Conservation (phyloP, 2,113 vertebrate genomes). For the Anser cygnoides region DNA sequence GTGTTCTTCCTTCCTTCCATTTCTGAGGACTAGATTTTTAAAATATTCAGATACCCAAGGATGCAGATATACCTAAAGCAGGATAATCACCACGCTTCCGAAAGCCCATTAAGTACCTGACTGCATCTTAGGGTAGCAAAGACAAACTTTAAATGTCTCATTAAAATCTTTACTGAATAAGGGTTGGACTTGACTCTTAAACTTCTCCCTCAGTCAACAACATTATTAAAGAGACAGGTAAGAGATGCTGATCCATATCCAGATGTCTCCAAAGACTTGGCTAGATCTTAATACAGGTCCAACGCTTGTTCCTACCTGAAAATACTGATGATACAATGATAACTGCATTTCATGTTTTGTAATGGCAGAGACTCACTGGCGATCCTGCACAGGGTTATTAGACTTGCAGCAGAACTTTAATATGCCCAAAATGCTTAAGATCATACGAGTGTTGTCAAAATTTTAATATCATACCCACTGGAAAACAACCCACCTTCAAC, state of each 20-base stretch:
- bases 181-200: not conserved
- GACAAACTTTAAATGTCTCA: not conserved
- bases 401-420: not conserved
- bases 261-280: not conserved
- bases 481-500: not conserved
- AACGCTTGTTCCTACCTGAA: not conserved
- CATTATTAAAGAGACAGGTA: not conserved
- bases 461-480: not conserved
- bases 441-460: fast-evolving
- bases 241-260: not conserved
- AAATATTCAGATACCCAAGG: not conserved
- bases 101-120: not conserved
- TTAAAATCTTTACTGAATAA: not conserved
- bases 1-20: not conserved
- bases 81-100: not conserved
- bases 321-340: not conserved
- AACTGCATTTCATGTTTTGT: not conserved
- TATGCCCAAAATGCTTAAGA: not conserved
- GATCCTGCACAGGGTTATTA: not conserved
- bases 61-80: not conserved
- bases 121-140: not conserved
- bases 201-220: not conserved
- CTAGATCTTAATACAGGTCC: not conserved
- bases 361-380: not conserved
- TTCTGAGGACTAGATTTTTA: not conserved